Conservation (phyloP, 2,888 invertebrate genomes). For the Aleiodes alternator region DNA sequence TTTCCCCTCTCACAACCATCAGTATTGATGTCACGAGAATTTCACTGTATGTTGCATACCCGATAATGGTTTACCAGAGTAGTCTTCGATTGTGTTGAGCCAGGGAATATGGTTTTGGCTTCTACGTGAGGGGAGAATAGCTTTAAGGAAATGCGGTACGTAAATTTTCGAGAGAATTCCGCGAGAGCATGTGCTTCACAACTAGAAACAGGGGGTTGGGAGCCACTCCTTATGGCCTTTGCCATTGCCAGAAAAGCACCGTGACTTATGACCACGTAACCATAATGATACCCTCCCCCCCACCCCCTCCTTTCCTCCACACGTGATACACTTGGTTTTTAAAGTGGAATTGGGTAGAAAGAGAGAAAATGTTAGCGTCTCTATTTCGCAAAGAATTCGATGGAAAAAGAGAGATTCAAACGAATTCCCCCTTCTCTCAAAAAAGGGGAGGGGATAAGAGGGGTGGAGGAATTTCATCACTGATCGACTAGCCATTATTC, state of each 20-base stretch:
- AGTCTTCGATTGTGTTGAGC: constrained; percentile 30
- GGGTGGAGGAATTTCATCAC: constrained; percentile 25
- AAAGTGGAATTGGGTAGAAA: neutral
- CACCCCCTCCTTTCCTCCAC: neutral
- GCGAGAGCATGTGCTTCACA: constrained; percentile 37
- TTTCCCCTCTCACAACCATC: too few species aligned
- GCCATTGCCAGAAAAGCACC: constrained; percentile 34
- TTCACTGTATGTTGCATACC: constrained; percentile 36
- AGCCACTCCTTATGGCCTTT: constrained; percentile 9
- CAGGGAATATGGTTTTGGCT: constrained; percentile 10
- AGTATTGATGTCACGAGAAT: constrained; percentile 36
- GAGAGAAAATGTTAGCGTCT: neutral
- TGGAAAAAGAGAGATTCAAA: constrained; percentile 33
- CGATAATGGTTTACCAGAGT: constrained; percentile 45
- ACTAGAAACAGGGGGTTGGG: constrained; percentile 19
- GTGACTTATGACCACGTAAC: constrained; percentile 42
- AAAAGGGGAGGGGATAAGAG: neutral
- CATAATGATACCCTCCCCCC: constrained; percentile 33
- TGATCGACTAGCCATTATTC: constrained; percentile 39
- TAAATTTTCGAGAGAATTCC: constrained; percentile 34
- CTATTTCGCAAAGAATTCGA: constrained; percentile 26
- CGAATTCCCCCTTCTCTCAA: neutral
- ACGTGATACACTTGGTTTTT: constrained; percentile 1
- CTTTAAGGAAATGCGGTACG: constrained; percentile 40
- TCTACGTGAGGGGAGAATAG: neutral